phyloP scores from a whole-genome alignment of 2,888 invertebrate genomes.

The Parelbella ahira region DNA sequence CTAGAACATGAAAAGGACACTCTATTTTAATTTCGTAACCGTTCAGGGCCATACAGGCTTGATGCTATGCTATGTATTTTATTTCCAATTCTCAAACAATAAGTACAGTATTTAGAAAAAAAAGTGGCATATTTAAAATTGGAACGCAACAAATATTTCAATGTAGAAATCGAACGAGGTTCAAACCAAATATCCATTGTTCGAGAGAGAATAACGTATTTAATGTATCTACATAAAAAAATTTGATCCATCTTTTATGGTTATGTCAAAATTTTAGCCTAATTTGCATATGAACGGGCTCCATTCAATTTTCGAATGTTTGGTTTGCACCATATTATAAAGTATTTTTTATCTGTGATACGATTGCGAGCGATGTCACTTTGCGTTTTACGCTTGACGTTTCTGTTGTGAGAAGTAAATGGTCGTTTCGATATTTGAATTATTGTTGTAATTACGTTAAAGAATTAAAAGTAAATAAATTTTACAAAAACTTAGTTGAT shows the following conservation, averaged over 20 bases:
- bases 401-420: conserved; percentile 9
- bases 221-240: conserved; percentile 27
- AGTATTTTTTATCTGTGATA: conserved; percentile 31
- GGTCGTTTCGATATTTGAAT: no score
- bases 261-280: conserved; percentile 61
- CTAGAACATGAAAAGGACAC: no score
- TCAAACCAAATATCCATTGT: conserved; percentile 48
- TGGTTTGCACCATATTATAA: conserved; percentile 41
- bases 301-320: conserved; percentile 42
- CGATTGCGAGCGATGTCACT: conserved; percentile 38
- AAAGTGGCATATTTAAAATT: conserved; percentile 2
- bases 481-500: no score
- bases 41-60: no score
- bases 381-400: conserved; percentile 36
- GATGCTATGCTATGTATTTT: no score
- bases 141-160: conserved; percentile 32
- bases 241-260: conserved; percentile 71
- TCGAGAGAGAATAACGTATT: conserved; percentile 36
- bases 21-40: no score
- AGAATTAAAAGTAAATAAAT: no score
- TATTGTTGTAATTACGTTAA: no score
- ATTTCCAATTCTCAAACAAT: no score
- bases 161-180: conserved; percentile 43
- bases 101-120: conserved; percentile 9
- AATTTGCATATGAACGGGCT: conserved; percentile 71